Conservation (phyloP, 2,797 vertebrate genomes). For the Poliocrania exsul region DNA sequence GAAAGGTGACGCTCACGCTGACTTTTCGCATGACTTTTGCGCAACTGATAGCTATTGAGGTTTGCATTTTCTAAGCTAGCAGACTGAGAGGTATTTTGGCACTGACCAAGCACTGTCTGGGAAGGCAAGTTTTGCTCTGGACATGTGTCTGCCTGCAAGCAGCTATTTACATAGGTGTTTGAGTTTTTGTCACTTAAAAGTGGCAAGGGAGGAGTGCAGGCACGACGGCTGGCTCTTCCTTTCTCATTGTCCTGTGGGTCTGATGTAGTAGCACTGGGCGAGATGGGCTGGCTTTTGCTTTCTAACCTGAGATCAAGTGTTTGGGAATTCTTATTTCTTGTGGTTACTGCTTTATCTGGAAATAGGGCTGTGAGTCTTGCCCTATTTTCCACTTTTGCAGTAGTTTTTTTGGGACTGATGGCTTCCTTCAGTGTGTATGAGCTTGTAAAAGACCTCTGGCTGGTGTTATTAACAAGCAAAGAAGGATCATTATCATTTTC, state of each 20-base stretch:
- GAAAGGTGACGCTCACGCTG: slow-evolving; percentile 74
- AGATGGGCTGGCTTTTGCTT: background rate
- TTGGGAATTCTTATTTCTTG: slow-evolving; percentile 55
- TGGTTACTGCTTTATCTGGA: slow-evolving; percentile 35
- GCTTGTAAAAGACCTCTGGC: slow-evolving; percentile 23
- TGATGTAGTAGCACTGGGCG: background rate
- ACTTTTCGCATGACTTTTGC: slow-evolving; percentile 26
- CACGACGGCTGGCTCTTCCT: background rate
- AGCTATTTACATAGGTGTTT: background rate
- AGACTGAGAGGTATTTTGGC: slow-evolving; percentile 40
- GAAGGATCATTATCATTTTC: slow-evolving; percentile 12
- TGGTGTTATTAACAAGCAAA: background rate
- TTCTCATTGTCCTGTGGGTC: background rate
- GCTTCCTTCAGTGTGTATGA: slow-evolving; percentile 15
- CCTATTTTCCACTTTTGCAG: slow-evolving; percentile 16
- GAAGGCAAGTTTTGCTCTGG: slow-evolving; percentile 27
- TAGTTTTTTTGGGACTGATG: background rate
- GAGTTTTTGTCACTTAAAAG: slow-evolving; percentile 40
- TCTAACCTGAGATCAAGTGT: background rate
- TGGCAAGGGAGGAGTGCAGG: background rate
- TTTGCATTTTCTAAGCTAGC: slow-evolving; percentile 64
- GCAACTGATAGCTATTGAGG: background rate
- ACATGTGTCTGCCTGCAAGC: background rate
- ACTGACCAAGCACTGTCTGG: background rate
- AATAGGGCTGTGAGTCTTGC: slow-evolving; percentile 12